phyloP scores from a whole-genome alignment of 2,797 vertebrate species.

The Chelidonichthys spinosus region DNA sequence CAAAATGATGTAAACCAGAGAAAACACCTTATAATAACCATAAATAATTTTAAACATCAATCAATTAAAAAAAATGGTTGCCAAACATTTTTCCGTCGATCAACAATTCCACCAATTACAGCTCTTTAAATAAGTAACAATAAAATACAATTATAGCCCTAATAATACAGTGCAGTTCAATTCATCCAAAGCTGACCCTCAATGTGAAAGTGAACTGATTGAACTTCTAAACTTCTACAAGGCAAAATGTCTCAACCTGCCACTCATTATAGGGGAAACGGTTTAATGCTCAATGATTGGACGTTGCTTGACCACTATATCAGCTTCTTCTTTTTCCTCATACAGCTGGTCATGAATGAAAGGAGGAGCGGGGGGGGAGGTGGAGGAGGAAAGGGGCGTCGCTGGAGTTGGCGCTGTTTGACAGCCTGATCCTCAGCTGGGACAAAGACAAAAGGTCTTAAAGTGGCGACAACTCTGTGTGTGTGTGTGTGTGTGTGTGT shows the following conservation, averaged over 20 bases:
- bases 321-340: background rate
- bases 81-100: too few species aligned
- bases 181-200: background rate
- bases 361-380: conserved; percentile 21
- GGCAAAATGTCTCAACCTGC: background rate
- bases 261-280: background rate
- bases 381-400: background rate
- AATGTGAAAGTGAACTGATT: background rate
- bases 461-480: conserved; percentile 68
- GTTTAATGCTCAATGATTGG: background rate
- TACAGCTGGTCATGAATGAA: conserved; percentile 37
- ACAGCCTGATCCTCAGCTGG: conserved; percentile 48
- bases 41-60: too few species aligned
- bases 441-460: conserved; percentile 72
- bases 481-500: conserved; percentile 29
- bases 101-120: too few species aligned
- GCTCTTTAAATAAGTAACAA: background rate
- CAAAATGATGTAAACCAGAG: too few species aligned
- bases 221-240: too few species aligned
- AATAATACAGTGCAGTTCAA: background rate
- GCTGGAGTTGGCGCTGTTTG: conserved; percentile 18
- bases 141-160: background rate
- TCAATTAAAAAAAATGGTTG: too few species aligned
- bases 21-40: too few species aligned
- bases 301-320: too few species aligned